These are phyloP conservation scores for Zaprionus gabonicus DNA, from an alignment of 1,140 invertebrate species.

Conservation along the genomic window DNA sequence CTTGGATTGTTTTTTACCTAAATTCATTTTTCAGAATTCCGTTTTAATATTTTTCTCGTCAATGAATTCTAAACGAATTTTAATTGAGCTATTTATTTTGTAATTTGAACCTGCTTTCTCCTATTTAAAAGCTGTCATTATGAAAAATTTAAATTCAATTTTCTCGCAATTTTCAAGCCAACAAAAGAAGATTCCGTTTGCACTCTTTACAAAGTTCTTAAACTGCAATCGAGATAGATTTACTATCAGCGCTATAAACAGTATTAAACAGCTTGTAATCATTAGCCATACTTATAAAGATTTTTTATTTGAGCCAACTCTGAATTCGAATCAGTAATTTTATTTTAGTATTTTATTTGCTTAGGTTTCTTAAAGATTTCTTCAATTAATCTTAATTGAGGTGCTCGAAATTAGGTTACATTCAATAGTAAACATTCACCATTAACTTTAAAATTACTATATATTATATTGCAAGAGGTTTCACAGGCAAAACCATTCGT, in stretches of 20 bases:
- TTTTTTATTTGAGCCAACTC: too few relatives aligned
- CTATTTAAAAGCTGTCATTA: conserved; percentile 68
- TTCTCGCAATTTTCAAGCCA: neutral
- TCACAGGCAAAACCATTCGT: too few relatives aligned
- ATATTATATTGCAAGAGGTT: too few relatives aligned
- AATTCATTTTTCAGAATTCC: conserved; percentile 2
- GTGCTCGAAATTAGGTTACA: too few relatives aligned
- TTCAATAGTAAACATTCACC: too few relatives aligned
- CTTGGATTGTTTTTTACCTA: conserved; percentile 19
- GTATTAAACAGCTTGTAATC: neutral
- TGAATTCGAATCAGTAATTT: too few relatives aligned
- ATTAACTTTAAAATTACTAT: too few relatives aligned
- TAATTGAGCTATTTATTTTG: conserved; percentile 65
- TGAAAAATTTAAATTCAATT: conserved; percentile 25
- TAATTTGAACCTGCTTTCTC: conserved; percentile 61
- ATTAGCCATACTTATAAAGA: neutral
- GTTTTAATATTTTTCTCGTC: conserved; percentile 8
- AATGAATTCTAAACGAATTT: conserved; percentile 58
- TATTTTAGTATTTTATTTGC: too few relatives aligned
- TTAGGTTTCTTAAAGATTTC: too few relatives aligned
- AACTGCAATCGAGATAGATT: neutral
- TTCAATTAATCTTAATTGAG: too few relatives aligned
- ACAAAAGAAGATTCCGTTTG: neutral
- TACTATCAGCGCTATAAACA: neutral
- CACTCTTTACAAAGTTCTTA: neutral